phyloP scores from a whole-genome alignment of 1,140 invertebrate genomes.

The Apis mellifera region DNA sequence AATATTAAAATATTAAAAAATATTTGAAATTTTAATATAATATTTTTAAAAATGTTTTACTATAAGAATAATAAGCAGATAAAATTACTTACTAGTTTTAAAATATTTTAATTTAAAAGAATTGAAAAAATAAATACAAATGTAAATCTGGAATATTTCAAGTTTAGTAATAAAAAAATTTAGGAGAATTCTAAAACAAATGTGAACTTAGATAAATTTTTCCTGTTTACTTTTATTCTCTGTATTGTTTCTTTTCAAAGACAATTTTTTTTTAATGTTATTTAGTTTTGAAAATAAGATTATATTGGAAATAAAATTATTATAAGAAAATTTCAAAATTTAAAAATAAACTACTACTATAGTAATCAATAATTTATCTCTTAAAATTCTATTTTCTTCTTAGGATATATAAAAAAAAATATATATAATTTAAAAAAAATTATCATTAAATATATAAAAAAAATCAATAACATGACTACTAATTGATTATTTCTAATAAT shows the following conservation, averaged over 20 bases:
- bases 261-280: not conserved
- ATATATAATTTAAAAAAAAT: not conserved
- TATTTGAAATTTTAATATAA: too few species aligned
- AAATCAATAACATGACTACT: not conserved
- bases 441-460: not conserved
- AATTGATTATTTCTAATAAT: conserved; percentile 4
- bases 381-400: not conserved
- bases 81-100: not conserved
- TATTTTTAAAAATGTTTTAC: not conserved
- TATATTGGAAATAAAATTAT: too few species aligned
- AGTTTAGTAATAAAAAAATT: not conserved
- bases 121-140: not conserved
- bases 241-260: not conserved
- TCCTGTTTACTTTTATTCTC: conserved; percentile 18
- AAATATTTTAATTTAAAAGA: not conserved
- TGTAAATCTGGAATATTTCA: not conserved
- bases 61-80: not conserved
- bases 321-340: not conserved
- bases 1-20: not conserved
- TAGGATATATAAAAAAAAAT: not conserved
- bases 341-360: not conserved
- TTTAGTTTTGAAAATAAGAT: not conserved
- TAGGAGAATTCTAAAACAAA: not conserved
- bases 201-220: conserved; percentile 18
- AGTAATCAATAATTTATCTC: not conserved